Percentiles rank a stretch among this genome's conserved stretches.
These are phyloP conservation scores for Phalacrocorax carbo DNA, from an alignment of 2,113 vertebrate genomes.

Conservation along the genomic window DNA sequence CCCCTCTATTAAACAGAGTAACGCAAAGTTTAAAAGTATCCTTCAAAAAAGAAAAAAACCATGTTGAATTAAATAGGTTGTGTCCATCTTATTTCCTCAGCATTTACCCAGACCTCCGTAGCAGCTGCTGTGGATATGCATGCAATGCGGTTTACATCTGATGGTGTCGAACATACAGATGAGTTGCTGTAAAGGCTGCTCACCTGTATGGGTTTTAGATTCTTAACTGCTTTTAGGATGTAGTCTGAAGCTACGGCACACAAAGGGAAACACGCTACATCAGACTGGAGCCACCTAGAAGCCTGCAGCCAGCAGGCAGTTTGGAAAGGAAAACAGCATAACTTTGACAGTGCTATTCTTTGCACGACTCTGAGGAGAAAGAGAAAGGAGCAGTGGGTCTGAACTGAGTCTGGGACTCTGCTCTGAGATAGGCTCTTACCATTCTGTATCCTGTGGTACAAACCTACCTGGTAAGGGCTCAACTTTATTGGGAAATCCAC, in stretches of 20 bases:
- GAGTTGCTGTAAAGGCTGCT: background rate
- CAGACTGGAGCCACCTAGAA: background rate
- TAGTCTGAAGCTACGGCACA: background rate
- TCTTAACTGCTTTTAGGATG: background rate
- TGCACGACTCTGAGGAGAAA: background rate
- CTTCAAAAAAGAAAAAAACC: background rate
- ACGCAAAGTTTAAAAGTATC: background rate
- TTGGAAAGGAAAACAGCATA: background rate
- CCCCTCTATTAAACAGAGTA: background rate
- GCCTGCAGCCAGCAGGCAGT: background rate
- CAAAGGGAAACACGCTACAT: background rate
- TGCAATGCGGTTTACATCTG: background rate
- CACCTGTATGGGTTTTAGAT: background rate
- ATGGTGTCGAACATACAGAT: background rate
- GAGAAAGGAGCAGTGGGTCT: background rate
- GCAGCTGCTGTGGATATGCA: background rate
- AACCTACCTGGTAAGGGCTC: background rate
- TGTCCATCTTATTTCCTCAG: background rate
- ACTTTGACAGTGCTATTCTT: background rate
- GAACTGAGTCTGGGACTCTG: background rate
- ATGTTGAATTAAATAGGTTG: background rate
- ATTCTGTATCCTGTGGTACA: background rate
- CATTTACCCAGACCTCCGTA: rapidly evolving
- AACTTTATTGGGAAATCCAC: background rate
- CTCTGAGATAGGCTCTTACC: background rate